Evolutionary conservation across 2,888 invertebrate genomes (phyloP), one percentile per base, ranked within the genome.

Genomic region (Sepioteuthis lessoniana): DNA sequence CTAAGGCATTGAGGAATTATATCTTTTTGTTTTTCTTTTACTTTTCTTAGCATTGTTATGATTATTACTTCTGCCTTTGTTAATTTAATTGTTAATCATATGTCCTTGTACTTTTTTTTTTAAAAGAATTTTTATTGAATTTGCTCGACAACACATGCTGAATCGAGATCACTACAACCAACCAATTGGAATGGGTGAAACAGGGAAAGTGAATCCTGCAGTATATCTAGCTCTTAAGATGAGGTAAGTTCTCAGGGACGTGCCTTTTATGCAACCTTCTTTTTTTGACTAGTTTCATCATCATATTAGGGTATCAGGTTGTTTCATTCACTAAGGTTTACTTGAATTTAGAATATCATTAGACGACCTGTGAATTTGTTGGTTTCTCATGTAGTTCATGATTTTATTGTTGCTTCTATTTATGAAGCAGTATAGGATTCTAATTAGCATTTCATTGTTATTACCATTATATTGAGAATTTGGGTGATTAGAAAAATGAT

Each of bases 211-310:
- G 16, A 96, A 96, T 93, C 96, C 95, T 28, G 96, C 96, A 28
- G 97, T 97, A 0, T 97, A 96, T 94, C 95, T 96, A 91, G 97
- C 97, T 90, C 94, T 97, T 46, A 97, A 97, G 95, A 96, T 97
- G 95, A 96, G 96, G 96, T 97, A 95, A 94, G 95, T 94, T 91
- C 16, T 42, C 35, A 1, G 31, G n/a, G n/a, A 31, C 10, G 16
- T 31, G 5, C 3, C 31, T 60, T 60, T 76, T 55, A 7, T 55
- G 55, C 21, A 76, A 76, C 8, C 10, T 76, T 76, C 31, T 76
- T 76, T 5, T 19, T 60, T n/a, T 55, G 25, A 55, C 7, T 55
- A 28, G 55, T 25, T 25, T 28, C 55, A 0, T 76, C 10, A 31
- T 76, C n/a, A n/a, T n/a, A 8, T 76, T 76, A 76, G n/a, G n/a